Evolutionary conservation across 2,113 vertebrate species (phyloP).

Genomic region (Xenus cinereus): DNA sequence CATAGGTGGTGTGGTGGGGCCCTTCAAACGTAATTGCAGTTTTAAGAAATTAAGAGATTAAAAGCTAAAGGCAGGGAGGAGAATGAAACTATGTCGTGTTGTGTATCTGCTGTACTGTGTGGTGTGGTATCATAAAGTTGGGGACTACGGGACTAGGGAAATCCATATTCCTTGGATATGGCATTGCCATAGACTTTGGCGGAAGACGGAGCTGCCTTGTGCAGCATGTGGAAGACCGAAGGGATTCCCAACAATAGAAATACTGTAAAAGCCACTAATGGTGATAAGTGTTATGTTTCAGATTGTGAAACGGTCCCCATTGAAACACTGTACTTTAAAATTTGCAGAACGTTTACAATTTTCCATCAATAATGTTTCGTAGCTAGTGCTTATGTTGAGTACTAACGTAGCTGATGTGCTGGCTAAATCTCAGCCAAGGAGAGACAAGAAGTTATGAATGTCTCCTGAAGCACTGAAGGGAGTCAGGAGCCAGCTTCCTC

Average conservation of each 20-base stretch:
- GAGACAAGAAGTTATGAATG: fast-evolving
- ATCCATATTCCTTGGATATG: not conserved
- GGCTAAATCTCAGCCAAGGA: not conserved
- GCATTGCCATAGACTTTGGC: not conserved
- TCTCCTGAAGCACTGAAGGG: not conserved
- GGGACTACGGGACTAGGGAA: not conserved
- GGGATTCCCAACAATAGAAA: not conserved
- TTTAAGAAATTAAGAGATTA: not conserved
- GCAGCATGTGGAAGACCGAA: not conserved
- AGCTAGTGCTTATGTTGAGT: not conserved
- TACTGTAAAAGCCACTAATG: not conserved
- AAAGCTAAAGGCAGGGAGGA: not conserved
- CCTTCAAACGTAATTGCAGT: not conserved
- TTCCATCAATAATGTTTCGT: not conserved
- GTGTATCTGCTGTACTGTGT: not conserved
- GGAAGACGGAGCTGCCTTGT: not conserved
- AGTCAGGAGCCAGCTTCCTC: not conserved
- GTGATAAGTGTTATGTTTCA: not conserved
- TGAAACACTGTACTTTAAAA: not conserved
- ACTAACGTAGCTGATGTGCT: not conserved
- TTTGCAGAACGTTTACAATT: not conserved
- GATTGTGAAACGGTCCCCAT: not conserved
- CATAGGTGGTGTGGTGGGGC: not conserved
- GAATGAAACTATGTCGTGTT: not conserved
- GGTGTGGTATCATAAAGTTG: not conserved